Conservation (phyloP, 2,797 vertebrate species). For the Leptatherina wallacei region DNA sequence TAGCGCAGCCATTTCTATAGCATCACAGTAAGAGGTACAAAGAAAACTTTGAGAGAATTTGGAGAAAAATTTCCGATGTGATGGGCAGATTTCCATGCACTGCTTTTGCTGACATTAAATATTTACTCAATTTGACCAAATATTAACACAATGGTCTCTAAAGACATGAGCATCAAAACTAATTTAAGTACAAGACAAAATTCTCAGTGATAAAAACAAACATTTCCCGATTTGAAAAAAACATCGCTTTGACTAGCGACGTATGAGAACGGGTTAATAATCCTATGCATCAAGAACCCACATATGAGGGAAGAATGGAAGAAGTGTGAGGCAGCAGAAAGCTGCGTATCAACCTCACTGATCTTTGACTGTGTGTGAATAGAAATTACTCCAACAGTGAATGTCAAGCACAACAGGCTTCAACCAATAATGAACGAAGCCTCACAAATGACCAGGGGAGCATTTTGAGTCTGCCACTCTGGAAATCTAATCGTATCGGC, state of each 20-base stretch:
- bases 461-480: conserved; percentile 47
- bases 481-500: conserved; percentile 56
- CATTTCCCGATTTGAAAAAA: conserved; percentile 31
- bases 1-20: conserved; percentile 24
- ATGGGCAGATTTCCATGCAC: conserved; percentile 17
- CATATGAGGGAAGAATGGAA: conserved; percentile 58
- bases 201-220: conserved; percentile 33
- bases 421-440: conserved; percentile 47
- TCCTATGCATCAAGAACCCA: conserved; percentile 54
- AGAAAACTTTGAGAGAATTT: not conserved
- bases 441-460: conserved; percentile 51
- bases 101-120: conserved; percentile 1
- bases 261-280: conserved; percentile 64
- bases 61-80: conserved; percentile 11
- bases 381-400: conserved; percentile 46
- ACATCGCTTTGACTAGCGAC: not conserved
- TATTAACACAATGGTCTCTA: conserved; percentile 21
- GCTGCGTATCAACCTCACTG: conserved; percentile 58
- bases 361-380: conserved; percentile 64
- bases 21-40: conserved; percentile 13
- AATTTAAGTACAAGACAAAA: conserved; percentile 23
- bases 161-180: conserved; percentile 39
- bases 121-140: conserved; percentile 28
- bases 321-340: conserved; percentile 62
- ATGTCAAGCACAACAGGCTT: conserved; percentile 36